Evolutionary conservation across 2,888 invertebrate genomes (phyloP).

Genomic region (Chorisops tibialis): DNA sequence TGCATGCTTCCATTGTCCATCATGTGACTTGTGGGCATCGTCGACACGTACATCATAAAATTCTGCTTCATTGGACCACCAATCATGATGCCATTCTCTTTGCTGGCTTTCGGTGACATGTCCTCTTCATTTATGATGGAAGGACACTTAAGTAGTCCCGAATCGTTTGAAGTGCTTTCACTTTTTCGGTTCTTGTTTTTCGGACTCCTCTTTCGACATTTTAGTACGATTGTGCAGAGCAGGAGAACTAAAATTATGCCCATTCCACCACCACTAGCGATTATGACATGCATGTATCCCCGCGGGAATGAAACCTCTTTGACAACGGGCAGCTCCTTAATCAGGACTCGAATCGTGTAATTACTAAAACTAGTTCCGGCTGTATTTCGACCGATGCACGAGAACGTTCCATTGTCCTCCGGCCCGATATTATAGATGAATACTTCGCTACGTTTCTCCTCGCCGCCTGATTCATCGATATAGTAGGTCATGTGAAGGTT

Average conservation of each 20-base stretch:
- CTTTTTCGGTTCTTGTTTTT: constrained; percentile 58
- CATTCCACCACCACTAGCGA: constrained; percentile 63
- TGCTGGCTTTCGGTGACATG: constrained; percentile 44
- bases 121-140: constrained; percentile 50
- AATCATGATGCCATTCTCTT: constrained; percentile 41
- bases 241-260: constrained; percentile 63
- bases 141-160: constrained; percentile 55
- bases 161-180: constrained; percentile 58
- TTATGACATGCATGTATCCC: constrained; percentile 67
- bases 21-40: constrained; percentile 36
- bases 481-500: constrained; percentile 68
- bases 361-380: constrained; percentile 78
- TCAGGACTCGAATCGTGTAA: constrained; percentile 73
- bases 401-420: constrained; percentile 81
- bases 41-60: constrained; percentile 48
- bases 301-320: constrained; percentile 67
- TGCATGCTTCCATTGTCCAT: constrained; percentile 39
- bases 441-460: constrained; percentile 74
- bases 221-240: constrained; percentile 64
- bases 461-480: constrained; percentile 64
- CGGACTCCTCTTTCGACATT: constrained; percentile 52
- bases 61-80: constrained; percentile 50
- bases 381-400: constrained; percentile 80
- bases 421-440: constrained; percentile 73
- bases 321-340: constrained; percentile 69